Percentiles rank a stretch among this genome's conserved stretches.
Conservation (phyloP, 2,113 vertebrate species). For the Trogon melanurus region DNA sequence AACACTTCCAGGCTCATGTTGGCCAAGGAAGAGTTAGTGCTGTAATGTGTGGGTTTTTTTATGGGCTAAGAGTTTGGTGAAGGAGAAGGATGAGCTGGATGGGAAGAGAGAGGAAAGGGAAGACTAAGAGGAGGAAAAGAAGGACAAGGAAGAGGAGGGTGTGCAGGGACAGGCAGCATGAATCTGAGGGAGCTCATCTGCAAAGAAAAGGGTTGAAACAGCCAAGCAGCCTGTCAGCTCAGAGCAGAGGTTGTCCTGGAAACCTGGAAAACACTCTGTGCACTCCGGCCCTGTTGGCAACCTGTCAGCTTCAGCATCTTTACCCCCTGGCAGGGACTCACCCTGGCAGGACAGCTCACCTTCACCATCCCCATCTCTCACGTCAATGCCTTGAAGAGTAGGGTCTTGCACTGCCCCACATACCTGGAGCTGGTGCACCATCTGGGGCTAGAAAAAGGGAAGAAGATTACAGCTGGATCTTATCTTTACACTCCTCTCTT, state of each 20-base stretch:
- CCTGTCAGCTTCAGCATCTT: background rate
- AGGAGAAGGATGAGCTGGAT: background rate
- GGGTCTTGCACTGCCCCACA: background rate
- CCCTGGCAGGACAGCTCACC: background rate
- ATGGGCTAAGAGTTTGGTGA: background rate
- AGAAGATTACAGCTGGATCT: background rate
- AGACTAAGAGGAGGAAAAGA: background rate
- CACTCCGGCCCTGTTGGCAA: fast-evolving
- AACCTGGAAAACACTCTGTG: background rate
- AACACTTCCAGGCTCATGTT: background rate
- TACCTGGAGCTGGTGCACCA: background rate
- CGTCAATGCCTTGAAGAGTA: fast-evolving
- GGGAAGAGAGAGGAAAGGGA: background rate
- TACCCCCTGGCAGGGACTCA: background rate
- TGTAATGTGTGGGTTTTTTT: background rate
- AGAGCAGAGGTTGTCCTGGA: background rate
- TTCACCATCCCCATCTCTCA: background rate
- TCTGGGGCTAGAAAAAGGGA: background rate
- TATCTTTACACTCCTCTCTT: background rate
- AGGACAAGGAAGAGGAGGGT: background rate
- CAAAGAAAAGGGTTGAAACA: background rate
- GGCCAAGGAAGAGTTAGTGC: background rate
- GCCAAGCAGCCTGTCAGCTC: background rate
- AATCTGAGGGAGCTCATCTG: background rate
- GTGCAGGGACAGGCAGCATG: background rate